A percentile compares a stretch with the other conserved stretches of the same genome.
phyloP scores from a whole-genome alignment of 1,140 invertebrate genomes.

The Diachasma alloeum region DNA sequence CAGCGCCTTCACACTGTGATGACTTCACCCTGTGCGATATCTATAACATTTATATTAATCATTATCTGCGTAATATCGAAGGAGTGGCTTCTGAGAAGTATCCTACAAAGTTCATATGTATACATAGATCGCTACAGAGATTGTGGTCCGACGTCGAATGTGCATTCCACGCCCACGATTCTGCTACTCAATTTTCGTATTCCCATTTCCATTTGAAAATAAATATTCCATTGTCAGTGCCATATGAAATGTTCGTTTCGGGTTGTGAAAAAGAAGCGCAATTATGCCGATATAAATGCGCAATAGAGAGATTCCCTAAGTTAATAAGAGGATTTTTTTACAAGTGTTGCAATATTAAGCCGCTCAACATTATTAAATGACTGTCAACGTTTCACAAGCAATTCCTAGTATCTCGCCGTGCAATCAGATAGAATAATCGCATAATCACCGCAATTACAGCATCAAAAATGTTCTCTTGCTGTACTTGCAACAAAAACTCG shows the following conservation, averaged over 20 bases:
- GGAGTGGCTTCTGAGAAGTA: neutral
- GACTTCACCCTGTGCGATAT: neutral
- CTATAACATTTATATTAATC: neutral
- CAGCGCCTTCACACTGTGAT: neutral
- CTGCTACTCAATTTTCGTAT: neutral
- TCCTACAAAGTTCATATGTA: neutral
- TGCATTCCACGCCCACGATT: neutral
- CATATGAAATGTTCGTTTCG: too few species aligned
- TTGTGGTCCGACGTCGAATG: neutral
- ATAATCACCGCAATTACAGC: neutral
- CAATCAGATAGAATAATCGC: neutral
- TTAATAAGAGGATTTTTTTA: too few species aligned
- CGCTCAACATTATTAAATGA: too few species aligned
- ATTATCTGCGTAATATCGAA: neutral
- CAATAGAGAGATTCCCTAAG: too few species aligned
- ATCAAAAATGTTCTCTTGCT: constrained; percentile 63
- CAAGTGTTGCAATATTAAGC: too few species aligned
- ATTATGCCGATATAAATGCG: too few species aligned
- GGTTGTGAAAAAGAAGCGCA: too few species aligned
- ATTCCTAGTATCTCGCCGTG: too few species aligned
- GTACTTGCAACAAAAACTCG: constrained; percentile 51
- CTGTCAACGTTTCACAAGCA: too few species aligned
- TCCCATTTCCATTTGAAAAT: neutral
- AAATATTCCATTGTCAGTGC: neutral
- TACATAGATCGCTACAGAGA: neutral